phyloP scores from a whole-genome alignment of 37 sponge, comb jelly and placozoan species.

The Cliona cf. orientalis region DNA sequence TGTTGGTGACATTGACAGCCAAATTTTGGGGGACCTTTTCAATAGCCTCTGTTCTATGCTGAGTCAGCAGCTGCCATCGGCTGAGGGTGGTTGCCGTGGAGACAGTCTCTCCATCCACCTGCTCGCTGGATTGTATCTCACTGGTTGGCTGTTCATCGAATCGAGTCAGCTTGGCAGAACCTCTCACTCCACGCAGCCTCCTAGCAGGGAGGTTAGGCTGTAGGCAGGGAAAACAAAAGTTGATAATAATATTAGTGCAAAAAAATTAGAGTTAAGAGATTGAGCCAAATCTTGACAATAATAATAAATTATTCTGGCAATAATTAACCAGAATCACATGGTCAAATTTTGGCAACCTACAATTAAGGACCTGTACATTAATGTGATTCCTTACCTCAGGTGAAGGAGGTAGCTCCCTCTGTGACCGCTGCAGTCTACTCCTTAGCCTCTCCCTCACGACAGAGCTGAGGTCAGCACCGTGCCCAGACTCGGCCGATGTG shows the following conservation, averaged over 20 bases:
- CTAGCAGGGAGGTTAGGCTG: neutral
- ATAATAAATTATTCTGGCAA: too few species aligned
- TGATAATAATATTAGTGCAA: neutral
- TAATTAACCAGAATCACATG: too few species aligned
- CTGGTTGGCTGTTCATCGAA: slow-evolving; percentile 41
- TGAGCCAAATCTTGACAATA: too few species aligned
- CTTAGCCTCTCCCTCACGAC: slow-evolving; percentile 26
- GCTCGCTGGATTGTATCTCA: neutral
- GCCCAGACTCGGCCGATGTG: neutral
- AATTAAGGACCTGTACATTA: too few species aligned
- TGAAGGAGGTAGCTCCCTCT: neutral
- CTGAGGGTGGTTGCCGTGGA: neutral
- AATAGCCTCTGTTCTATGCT: slow-evolving; percentile 8
- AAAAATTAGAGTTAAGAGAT: neutral
- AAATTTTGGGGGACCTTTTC: too few species aligned
- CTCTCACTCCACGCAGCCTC: slow-evolving; percentile 17
- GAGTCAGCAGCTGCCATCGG: slow-evolving; percentile 25
- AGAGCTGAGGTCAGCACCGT: neutral
- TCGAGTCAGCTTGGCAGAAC: slow-evolving; percentile 14
- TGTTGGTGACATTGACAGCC: too few species aligned
- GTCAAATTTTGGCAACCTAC: too few species aligned
- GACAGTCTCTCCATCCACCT: neutral
- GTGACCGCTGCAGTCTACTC: neutral
- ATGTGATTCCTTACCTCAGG: too few species aligned
- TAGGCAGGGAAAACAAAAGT: neutral